Base-by-base conservation (phyloP, 2,113 vertebrate genomes). In the Nematolebias whitei region DNA sequence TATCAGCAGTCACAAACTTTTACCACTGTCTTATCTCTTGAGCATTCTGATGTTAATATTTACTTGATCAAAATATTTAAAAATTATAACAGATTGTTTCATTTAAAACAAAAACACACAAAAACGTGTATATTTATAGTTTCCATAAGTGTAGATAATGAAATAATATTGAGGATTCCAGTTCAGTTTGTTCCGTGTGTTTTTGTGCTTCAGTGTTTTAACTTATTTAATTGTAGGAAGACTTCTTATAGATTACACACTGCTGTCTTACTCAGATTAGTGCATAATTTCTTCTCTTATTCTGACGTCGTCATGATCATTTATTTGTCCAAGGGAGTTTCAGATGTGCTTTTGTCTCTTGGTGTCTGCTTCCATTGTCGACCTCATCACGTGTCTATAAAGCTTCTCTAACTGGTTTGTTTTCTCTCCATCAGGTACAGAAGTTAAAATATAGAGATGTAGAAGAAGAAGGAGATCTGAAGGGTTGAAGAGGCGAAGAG, bases 381-480 rank as follows among this genome's bases (percentile, higher is more conserved):
- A 23, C 20, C 32, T 48, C 24, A 47, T 59, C 10, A 48, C 13
- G 16, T 52, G 4, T 39, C 18, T 43, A 14, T 32, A 45, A 23
- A 2, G 5, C 10, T 18, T 15, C 0, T 60, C 52, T 80, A 18
- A 85, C 54, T 20, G 22, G 12, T 64, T 5, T 14, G 0, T 70
- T 64, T 70, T 63, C 64, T 77, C 20, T 75, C 40, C 20, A 22
- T 4, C 69, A 89, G 87, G 66, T 85, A 58, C 63, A 82, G 71
- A 70, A 60, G 18, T 5, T 69, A 79, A 44, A 44, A 53, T 63
- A 54, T 71, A 87, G 63, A 78, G 79, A 83, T 76, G 55, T 85
- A 86, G 84, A 84, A 80, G 88, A 78, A 74, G 81, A 78, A 74
- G 81, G 76, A 38, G 73, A 82, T 82, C 84, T 69, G 69, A 69